A percentile compares a stretch with the other conserved stretches of the same genome.
Evolutionary conservation across 2,113 vertebrate genomes (phyloP).

Genomic region (Phasianus colchicus): DNA sequence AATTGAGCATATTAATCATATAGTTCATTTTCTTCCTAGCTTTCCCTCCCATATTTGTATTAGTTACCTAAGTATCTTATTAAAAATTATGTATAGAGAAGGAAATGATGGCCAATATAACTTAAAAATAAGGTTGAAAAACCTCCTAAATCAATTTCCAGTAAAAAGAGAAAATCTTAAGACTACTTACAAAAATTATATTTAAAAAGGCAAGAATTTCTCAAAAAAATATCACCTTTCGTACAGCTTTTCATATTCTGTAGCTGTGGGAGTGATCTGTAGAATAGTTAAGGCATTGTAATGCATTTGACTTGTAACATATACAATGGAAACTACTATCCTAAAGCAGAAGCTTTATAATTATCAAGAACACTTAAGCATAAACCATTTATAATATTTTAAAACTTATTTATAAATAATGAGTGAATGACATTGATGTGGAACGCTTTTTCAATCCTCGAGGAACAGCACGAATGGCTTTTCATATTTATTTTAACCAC

Average conservation of each 20-base stretch:
- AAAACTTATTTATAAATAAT: not conserved
- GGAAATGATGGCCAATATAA: not conserved
- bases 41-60: not conserved
- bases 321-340: not conserved
- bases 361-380: not conserved
- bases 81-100: not conserved
- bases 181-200: not conserved
- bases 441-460: not conserved
- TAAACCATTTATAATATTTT: not conserved
- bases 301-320: not conserved
- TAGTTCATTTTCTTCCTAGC: not conserved
- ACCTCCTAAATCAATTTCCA: not conserved
- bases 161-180: not conserved
- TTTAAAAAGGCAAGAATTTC: not conserved
- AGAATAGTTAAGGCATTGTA: not conserved
- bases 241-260: not conserved
- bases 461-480: accelerated
- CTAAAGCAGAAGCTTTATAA: not conserved
- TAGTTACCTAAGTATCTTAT: not conserved
- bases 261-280: not conserved
- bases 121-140: not conserved
- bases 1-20: not conserved
- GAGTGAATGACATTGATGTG: not conserved
- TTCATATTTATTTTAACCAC: not conserved
- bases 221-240: not conserved